Base-by-base conservation (phyloP, 2,888 invertebrate species). In the Eristalis intricaria region DNA sequence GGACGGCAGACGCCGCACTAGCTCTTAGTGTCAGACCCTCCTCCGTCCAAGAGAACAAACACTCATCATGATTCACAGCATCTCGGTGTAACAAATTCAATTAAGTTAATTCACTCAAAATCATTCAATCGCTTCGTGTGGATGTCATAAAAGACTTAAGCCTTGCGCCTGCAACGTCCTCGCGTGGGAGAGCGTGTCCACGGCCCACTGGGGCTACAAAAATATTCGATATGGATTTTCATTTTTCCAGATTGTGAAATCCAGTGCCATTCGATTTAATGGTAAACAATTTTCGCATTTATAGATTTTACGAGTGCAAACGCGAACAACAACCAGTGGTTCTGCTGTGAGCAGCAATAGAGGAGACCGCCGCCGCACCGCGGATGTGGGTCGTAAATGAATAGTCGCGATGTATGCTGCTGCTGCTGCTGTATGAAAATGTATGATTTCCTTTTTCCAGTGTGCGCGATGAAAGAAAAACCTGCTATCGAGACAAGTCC, bases 311-410 rank as follows among this genome's bases (percentile, higher is more conserved):
- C 50, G 50, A 50, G n/a, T n/a, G 50, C 50, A 7, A 50, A 19
- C 50, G 50, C 19, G 19, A 50, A 50, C 50, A 50, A 50, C 50
- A 50, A 50, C 19, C 50, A 50, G 50, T 19, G 50, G 19, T 19
- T 13, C n/a, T 50, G 50, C 32, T 32, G 32, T 19, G 50, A 50
- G 50, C 50, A 32, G 32, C 19, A 7, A 19, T 50, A 19, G 50
- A 19, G 19, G 50, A 32, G 32, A n/a, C 32, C 32, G 29, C 29
- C 5, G 26, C 4, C 29, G 29, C 29, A 4, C 43, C n/a, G 43
- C 43, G 23, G 60, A 68, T 68, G 76, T 76, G 76, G 76, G 68
- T 61, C 61, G 43, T 76, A 61, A 76, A 76, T 61, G 68, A 68
- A 76, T 61, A 29, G 43, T 32, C 61, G 50, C 66, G 50, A 61